phyloP scores from a whole-genome alignment of 2,113 vertebrate species.

The Ciconia maguari region DNA sequence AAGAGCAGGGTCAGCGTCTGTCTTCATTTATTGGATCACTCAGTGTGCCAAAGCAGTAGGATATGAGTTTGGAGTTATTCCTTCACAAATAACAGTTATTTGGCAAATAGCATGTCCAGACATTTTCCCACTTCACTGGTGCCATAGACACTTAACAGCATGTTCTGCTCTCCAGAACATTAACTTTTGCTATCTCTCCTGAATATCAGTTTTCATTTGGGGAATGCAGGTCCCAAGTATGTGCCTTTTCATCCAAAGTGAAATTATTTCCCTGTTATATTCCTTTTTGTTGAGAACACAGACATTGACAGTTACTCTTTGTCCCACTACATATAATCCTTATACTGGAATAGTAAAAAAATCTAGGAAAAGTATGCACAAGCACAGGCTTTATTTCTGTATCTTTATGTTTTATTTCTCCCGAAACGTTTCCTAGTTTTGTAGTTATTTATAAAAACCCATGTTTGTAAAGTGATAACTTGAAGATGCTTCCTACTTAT shows the following conservation, averaged over 20 bases:
- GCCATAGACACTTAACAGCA: constrained; percentile 44
- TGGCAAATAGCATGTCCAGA: constrained; percentile 46
- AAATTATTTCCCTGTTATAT: neutral
- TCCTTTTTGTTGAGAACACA: neutral
- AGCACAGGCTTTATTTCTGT: neutral
- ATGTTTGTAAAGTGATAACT: neutral
- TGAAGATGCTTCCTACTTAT: neutral
- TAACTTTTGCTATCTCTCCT: constrained; percentile 40
- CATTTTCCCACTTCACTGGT: constrained; percentile 51
- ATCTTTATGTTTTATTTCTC: neutral
- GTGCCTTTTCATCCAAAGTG: neutral
- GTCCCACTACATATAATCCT: neutral
- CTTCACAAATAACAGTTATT: constrained; percentile 42
- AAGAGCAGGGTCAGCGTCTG: neutral
- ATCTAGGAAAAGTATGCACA: neutral
- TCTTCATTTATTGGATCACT: constrained; percentile 27
- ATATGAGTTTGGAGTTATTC: constrained; percentile 45
- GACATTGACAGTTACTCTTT: neutral
- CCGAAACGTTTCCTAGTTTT: neutral
- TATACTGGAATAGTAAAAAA: neutral
- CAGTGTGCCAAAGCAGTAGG: constrained; percentile 40
- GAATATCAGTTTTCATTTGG: constrained; percentile 28
- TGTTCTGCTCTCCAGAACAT: constrained; percentile 11
- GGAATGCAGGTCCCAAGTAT: neutral
- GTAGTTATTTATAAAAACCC: neutral